Base-by-base conservation (phyloP, 1,140 invertebrate species). In the Drosophila teissieri region DNA sequence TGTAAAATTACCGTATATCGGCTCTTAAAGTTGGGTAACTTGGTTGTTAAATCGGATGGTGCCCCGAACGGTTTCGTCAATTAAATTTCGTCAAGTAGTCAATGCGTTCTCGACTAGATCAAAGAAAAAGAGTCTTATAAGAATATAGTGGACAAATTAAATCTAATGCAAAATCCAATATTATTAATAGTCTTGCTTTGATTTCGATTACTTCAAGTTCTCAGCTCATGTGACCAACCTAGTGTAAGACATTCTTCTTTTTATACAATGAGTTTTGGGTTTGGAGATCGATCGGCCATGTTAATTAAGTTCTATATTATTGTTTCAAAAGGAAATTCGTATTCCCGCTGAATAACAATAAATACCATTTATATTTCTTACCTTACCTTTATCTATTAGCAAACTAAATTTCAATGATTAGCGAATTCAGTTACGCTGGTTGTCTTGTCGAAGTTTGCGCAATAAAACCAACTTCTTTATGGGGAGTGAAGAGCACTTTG, bases 111-210 rank as follows among this genome's bases (percentile, higher is more conserved):
- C n/a, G n/a, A n/a, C n/a, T n/a, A n/a, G n/a, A n/a, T n/a, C n/a
- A n/a, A n/a, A n/a, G n/a, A n/a, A n/a, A n/a, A n/a, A n/a, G n/a
- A n/a, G n/a, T n/a, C n/a, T n/a, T n/a, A n/a, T n/a, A n/a, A n/a
- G n/a, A n/a, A n/a, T n/a, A n/a, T n/a, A n/a, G n/a, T n/a, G n/a
- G n/a, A n/a, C n/a, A n/a, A n/a, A 81, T 81, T 40, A 86, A 86
- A 86, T 64, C 86, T 78, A 86, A 85, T 70, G 72, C 52, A 39
- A 53, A 39, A 40, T 60, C 44, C 63, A 75, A 53, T 85, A 85
- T 85, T 85, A 85, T 85, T 85, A 81, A 85, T 85, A 70, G 74
- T 78, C 73, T 55, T 70, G 65, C 62, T 76, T 80, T 83, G 80
- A 79, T 64, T 48, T 22, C 15, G 54, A 48, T 68, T 74, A 83